Evolutionary conservation across 2,888 invertebrate species (phyloP), one percentile per base, ranked within the genome.

Genomic region (Athrips mouffetella): DNA sequence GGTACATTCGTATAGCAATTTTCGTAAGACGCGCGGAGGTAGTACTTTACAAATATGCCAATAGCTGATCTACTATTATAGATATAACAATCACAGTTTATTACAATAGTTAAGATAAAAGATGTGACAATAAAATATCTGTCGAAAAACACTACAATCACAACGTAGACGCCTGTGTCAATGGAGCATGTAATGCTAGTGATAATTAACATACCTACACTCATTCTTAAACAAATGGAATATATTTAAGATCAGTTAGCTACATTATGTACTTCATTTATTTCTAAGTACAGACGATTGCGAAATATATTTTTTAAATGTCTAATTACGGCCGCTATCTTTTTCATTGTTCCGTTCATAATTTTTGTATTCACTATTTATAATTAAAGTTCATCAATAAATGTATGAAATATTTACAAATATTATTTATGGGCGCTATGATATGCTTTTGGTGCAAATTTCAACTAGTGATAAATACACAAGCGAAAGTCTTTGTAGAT

Each of bases 181-280:
- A 68, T 69, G 68, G 65, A 73, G 68, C n/a, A n/a, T n/a, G n/a
- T 74, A 68, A 73, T 64, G 67, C 76, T 79, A 80, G 68, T 77
- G 76, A 79, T 77, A 81, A 76, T 75, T 73, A 72, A 72, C 73
- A n/a, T 58, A 57, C 11, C 76, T 75, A 82, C 74, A 73, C 73
- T 79, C 79, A 77, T 70, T 75, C 79, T 79, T 79, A 81, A 70
- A 76, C 66, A 77, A 65, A 70, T 80, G 76, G 80, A 84, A 82
- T 84, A 84, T 73, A 76, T 66, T 78, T 76, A 74, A 80, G 65
- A 73, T 80, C 72, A 70, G 69, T 77, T 78, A 80, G 70, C 71
- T 79, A 78, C 62, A 71, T 78, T 80, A 82, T 85, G 82, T 83
- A 84, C 82, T 84, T 82, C 63, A 73, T 79, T 79, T 78, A 81